Conservation (phyloP, 1,140 invertebrate genomes). For the Zelostemma sp. region DNA sequence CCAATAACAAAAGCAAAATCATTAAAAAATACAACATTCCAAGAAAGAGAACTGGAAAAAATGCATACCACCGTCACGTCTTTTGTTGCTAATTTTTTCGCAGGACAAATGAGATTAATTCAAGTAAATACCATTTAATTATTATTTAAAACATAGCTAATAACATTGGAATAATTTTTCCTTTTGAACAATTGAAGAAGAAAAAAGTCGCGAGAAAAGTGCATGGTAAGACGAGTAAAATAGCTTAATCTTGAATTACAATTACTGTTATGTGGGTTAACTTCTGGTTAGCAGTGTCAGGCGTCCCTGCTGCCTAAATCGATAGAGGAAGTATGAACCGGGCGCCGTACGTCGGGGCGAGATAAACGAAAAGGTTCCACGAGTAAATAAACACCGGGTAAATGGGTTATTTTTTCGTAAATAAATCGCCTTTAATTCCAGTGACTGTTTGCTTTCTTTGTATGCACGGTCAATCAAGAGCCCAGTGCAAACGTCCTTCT, state of each 20-base stretch:
- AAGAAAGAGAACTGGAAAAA: too few relatives aligned
- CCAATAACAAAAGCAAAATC: too few relatives aligned
- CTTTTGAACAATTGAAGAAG: too few relatives aligned
- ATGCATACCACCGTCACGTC: too few relatives aligned
- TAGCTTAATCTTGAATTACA: background rate
- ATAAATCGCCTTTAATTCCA: slow-evolving; percentile 5
- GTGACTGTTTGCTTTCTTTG: slow-evolving; percentile 1
- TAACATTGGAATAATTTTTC: too few relatives aligned
- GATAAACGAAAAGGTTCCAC: slow-evolving; percentile 35
- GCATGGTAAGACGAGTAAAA: slow-evolving; percentile 6
- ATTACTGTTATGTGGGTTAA: slow-evolving; percentile 36
- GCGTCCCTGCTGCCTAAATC: slow-evolving; percentile 40
- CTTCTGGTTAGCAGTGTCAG: slow-evolving; percentile 27
- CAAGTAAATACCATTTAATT: too few relatives aligned
- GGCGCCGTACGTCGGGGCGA: slow-evolving; percentile 32
- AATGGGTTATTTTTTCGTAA: slow-evolving; percentile 11
- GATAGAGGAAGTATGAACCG: slow-evolving; percentile 40
- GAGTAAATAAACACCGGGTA: slow-evolving; percentile 29
- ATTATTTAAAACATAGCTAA: too few relatives aligned
- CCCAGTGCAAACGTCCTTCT: background rate
- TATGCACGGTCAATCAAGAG: background rate
- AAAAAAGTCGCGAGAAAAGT: background rate
- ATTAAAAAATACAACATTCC: too few relatives aligned
- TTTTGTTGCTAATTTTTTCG: too few relatives aligned
- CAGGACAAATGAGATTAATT: too few relatives aligned